Evolutionary conservation across 2,113 vertebrate genomes (phyloP), one percentile per base, ranked within the genome.

Genomic region (Prochilodus magdalenae): DNA sequence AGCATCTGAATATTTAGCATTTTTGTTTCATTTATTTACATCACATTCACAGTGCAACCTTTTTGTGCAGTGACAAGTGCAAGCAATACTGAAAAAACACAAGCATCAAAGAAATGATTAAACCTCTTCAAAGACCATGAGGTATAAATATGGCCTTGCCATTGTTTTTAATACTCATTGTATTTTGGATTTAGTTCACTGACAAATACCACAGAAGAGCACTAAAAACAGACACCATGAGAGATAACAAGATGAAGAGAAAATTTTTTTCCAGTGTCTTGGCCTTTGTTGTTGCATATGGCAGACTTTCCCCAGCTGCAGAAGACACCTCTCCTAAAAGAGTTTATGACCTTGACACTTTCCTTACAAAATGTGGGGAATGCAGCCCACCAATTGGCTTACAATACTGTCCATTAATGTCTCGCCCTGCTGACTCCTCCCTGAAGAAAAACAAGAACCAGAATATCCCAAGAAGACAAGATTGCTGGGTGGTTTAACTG

Each of bases 291-390:
- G 53, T 65, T 79, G 79, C 82, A 63, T 84, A 86, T 86, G 83
- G 62, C 74, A 74, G 67, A 26, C 24, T 69, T 36, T 81, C 84
- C 57, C 62, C 81, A 79, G 82, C 73, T 87, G 77, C 77, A 85
- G 69, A 75, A 65, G 81, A 79, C 73, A n/a, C 82, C 79, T 83
- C 67, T 69, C 82, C 82, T 81, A 73, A 87, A 79, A 57, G 49
- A 79, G 44, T 92, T 91, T 90, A 89, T 74, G 79, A 73, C 84
- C 55, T 84, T 88, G 85, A 86, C 87, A 87, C 74, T 74, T 76
- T 86, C 75, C 82, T 89, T 89, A 81, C 85, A 93, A 87, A 89
- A 90, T 90, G 83, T 84, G 79, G 85, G 60, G 87, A 90, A 91
- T 92, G 90, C 78, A 63, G 65, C 2, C 5, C 55, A 60, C 76